Evolutionary conservation across 2,113 vertebrate species (phyloP).

Genomic region (Mustela lutreola): DNA sequence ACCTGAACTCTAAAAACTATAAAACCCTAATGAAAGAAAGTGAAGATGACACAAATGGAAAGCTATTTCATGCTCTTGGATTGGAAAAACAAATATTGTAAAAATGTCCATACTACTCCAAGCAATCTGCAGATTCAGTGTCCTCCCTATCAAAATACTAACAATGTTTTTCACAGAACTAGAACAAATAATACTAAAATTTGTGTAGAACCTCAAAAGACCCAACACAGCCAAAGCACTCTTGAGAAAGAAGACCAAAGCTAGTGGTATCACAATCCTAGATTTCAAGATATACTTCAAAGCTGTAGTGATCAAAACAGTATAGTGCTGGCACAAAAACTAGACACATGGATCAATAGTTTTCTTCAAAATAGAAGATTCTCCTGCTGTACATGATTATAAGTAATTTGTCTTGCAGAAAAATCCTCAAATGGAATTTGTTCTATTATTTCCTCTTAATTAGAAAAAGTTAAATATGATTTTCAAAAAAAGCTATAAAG

Average conservation of each 20-base stretch:
- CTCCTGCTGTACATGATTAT: neutral
- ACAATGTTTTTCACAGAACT: neutral
- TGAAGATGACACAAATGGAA: neutral
- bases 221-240: neutral
- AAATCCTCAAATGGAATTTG: neutral
- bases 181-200: neutral
- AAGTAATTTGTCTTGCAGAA: neutral
- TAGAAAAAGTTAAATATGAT: neutral
- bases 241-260: neutral
- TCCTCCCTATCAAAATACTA: neutral
- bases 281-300: neutral
- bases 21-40: neutral
- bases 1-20: neutral
- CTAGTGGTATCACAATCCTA: neutral
- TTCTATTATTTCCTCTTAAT: neutral
- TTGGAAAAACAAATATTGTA: neutral
- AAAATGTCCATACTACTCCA: neutral
- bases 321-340: neutral
- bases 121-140: neutral
- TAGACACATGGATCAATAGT: neutral
- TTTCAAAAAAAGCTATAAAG: neutral
- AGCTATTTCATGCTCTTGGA: neutral
- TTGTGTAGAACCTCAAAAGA: neutral
- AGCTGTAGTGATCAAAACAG: neutral
- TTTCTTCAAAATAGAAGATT: neutral